A percentile compares a stretch with the other conserved stretches of the same genome.
phyloP scores from a whole-genome alignment of 2,888 invertebrate genomes.

The Euclidia mi region DNA sequence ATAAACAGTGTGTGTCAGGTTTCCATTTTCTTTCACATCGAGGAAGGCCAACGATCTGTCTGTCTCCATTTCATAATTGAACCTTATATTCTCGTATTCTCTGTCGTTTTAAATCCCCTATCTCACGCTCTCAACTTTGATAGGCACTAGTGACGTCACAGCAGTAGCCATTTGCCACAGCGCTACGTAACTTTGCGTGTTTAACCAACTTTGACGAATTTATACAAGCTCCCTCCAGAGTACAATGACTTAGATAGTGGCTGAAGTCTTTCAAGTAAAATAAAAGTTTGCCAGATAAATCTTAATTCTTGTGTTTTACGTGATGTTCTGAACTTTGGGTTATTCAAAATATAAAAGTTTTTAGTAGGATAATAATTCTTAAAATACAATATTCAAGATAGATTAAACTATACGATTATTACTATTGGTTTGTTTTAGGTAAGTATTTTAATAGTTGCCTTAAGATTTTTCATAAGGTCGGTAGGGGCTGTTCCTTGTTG shows the following conservation, averaged over 20 bases:
- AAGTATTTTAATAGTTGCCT: no score
- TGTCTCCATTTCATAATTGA: no score
- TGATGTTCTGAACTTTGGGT: neutral
- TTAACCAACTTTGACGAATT: slow-evolving; percentile 50
- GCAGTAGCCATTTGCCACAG: slow-evolving; percentile 23
- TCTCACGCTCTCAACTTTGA: slow-evolving; percentile 4
- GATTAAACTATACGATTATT: no score
- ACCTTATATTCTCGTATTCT: neutral
- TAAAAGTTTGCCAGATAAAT: slow-evolving; percentile 14
- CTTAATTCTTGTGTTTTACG: neutral
- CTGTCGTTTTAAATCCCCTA: neutral
- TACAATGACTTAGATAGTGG: slow-evolving; percentile 33
- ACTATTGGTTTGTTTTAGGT: no score
- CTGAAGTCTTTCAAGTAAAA: slow-evolving; percentile 24
- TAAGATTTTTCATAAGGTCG: no score
- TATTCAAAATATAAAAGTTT: no score
- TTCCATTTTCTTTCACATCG: no score
- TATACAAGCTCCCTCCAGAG: slow-evolving; percentile 15
- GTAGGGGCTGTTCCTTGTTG: no score
- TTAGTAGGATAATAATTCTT: no score
- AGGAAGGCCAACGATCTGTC: no score
- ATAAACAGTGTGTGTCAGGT: no score
- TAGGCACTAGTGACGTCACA: slow-evolving; percentile 29
- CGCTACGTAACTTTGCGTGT: slow-evolving; percentile 34
- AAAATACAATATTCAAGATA: no score